Conservation (phyloP, 2,797 vertebrate species). For the Clarias pachynema region DNA sequence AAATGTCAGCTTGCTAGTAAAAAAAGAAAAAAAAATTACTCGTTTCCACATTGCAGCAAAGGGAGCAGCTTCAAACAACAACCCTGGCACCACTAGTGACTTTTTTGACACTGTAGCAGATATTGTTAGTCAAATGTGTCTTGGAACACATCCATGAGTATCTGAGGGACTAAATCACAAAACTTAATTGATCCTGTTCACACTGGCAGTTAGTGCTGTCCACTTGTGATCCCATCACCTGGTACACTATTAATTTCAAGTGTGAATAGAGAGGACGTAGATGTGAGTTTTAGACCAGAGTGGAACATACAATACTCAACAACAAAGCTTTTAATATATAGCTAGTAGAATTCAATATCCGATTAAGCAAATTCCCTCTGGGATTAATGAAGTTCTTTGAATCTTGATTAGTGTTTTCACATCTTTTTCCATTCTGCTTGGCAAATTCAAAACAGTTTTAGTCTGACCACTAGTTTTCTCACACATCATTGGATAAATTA, state of each 20-base stretch:
- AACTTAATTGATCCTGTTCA: not conserved
- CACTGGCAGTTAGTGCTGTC: not conserved
- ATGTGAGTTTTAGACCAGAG: not conserved
- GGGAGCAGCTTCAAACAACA: not conserved
- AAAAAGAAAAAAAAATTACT: not conserved
- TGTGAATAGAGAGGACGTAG: not conserved
- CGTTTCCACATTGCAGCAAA: not conserved
- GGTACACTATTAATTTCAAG: not conserved
- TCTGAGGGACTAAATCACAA: not conserved
- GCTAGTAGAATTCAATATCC: not conserved
- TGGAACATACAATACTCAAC: not conserved
- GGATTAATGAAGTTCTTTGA: not conserved
- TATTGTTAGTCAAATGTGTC: not conserved
- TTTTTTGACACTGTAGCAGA: not conserved
- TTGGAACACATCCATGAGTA: not conserved
- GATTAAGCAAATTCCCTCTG: too few relatives aligned
- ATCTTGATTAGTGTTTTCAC: not conserved
- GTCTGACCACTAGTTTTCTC: not conserved
- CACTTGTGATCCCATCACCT: not conserved
- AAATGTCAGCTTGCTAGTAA: not conserved
- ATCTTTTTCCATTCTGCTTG: not conserved
- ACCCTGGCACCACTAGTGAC: not conserved
- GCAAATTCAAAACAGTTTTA: not conserved
- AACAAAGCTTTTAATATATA: not conserved
- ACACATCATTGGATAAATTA: not conserved